Percentiles rank a stretch among this genome's conserved stretches.
phyloP scores from a whole-genome alignment of 2,113 vertebrate species.

The Motacilla tschutschensis region DNA sequence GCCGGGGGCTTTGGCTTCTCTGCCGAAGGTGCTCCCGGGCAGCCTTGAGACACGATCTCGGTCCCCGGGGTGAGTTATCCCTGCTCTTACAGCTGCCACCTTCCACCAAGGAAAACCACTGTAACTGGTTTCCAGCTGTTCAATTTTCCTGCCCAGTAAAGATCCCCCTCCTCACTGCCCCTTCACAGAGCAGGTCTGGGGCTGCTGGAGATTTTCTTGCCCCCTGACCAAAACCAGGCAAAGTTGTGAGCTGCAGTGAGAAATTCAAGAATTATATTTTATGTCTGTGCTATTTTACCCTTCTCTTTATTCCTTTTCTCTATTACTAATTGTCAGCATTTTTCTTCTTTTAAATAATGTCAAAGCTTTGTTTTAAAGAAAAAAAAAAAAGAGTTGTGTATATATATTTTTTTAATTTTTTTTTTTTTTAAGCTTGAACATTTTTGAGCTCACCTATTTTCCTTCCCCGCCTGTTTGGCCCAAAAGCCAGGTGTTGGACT shows the following conservation, averaged over 20 bases:
- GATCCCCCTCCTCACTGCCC: background rate
- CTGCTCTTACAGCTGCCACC: background rate
- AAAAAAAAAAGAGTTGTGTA: background rate
- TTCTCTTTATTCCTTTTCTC: background rate
- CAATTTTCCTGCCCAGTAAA: accelerated
- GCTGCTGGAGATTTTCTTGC: background rate
- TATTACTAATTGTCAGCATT: background rate
- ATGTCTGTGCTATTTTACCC: background rate
- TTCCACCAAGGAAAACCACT: background rate
- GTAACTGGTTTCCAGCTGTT: background rate
- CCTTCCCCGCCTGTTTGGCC: background rate
- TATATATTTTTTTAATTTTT: no score
- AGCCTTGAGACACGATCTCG: accelerated
- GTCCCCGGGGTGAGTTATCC: background rate
- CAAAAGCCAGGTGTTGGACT: background rate
- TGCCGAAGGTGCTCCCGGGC: background rate
- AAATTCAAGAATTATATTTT: background rate
- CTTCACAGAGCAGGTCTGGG: background rate
- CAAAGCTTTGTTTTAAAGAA: background rate
- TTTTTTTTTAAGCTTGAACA: background rate
- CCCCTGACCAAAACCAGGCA: background rate
- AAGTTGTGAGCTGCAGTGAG: background rate
- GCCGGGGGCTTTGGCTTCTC: background rate
- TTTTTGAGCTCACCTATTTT: background rate
- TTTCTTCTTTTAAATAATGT: background rate